Evolutionary conservation across 2,888 invertebrate species (phyloP), one percentile per base, ranked within the genome.

Genomic region (Pristionchus japonicus): DNA sequence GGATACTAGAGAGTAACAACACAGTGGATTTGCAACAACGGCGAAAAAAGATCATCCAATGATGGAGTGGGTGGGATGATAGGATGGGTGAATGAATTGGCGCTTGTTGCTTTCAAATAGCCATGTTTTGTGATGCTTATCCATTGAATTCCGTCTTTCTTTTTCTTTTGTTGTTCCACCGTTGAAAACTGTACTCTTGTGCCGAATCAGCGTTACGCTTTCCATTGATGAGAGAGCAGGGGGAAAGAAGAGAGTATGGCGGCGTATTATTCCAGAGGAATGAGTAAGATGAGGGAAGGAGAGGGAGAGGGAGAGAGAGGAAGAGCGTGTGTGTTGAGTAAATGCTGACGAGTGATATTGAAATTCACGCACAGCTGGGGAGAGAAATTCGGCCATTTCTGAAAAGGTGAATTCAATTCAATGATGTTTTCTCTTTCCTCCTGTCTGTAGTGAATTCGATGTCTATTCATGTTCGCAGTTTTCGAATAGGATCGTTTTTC

Each of bases 281-380:
- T 40, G 74, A 74, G 74, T 74, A 74, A 74, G 74, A 23, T 40
- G n/a, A 47, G 77, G 11, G 77, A 77, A n/a, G 43, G 27, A n/a
- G 43, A 31, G 74, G 74, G 74, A n/a, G 43, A 9, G 74, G 43
- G 43, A 43, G 74, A n/a, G 77, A 47, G 2, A 23, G 40, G 40
- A 40, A 23, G 20, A 23, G 17, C 20, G 15, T 17, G 40, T 11
- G 31, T 37, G 6, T n/a, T 9, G 70, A 23, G 70, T 15, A 27
- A 17, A 74, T 15, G 34, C 23, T 74, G 40, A 37, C 57, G 57
- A 57, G 57, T 57, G n/a, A 57, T 57, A 57, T 43, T 43, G 43
- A 43, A 43, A 43, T 57, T 57, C 57, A n/a, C n/a, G 23, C 23
- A 57, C n/a, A 57, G 43, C 43, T 11, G 57, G 57, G 23, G 57